phyloP scores from a whole-genome alignment of 1,140 invertebrate genomes.

The Holcopasites calliopsidis region DNA sequence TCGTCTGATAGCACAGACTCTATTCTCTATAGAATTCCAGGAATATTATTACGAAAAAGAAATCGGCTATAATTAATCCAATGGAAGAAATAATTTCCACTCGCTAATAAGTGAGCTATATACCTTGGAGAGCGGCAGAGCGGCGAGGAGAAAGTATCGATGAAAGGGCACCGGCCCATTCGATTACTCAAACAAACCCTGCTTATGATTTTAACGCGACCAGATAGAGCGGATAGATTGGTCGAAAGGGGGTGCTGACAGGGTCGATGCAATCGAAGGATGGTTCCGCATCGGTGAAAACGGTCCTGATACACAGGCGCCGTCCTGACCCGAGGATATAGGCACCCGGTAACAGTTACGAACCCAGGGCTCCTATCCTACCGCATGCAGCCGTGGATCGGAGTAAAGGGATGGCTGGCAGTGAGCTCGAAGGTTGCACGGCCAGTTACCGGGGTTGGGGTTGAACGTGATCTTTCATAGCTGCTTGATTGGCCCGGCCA shows the following conservation, averaged over 20 bases:
- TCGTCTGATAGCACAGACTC: neutral
- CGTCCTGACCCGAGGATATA: constrained; percentile 51
- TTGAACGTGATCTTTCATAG: constrained; percentile 79
- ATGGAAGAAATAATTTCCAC: no score
- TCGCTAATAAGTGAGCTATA: no score
- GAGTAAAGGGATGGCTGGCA: constrained; percentile 54
- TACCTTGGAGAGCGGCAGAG: no score
- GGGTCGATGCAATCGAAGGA: constrained; percentile 26
- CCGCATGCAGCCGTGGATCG: constrained; percentile 35
- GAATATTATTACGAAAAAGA: no score
- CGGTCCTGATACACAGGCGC: constrained; percentile 52
- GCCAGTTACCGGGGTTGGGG: constrained; percentile 57
- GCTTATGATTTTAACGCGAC: constrained; percentile 51
- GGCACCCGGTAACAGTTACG: constrained; percentile 66
- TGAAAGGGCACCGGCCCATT: neutral
- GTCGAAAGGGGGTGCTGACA: constrained; percentile 53
- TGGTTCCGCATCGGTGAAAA: constrained; percentile 39
- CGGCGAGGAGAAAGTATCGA: neutral
- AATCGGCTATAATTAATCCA: neutral
- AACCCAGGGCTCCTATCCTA: constrained; percentile 42
- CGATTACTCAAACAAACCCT: constrained; percentile 17
- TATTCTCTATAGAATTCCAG: neutral
- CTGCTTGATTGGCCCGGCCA: constrained; percentile 74
- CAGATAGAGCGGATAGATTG: constrained; percentile 37
- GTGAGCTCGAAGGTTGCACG: constrained; percentile 62